Conservation (phyloP, 2,113 vertebrate species). For the Rhea pennata region DNA sequence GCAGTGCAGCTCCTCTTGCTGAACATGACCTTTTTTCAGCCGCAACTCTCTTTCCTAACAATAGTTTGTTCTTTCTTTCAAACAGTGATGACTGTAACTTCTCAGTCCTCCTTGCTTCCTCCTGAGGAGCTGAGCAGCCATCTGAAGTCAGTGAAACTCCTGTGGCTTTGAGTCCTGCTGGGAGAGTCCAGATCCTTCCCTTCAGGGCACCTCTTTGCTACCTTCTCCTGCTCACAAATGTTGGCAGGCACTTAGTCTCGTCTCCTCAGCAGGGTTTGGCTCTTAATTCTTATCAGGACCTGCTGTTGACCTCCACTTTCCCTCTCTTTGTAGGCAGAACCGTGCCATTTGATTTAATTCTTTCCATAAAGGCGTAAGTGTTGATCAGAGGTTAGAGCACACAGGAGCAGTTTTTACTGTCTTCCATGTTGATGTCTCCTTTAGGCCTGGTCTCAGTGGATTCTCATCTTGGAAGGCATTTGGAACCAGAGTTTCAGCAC, state of each 20-base stretch:
- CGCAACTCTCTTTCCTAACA: not conserved
- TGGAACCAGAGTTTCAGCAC: not conserved
- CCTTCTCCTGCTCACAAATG: not conserved
- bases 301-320: not conserved
- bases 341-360: not conserved
- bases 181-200: not conserved
- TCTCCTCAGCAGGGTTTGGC: not conserved
- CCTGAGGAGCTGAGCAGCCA: not conserved
- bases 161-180: rapidly evolving
- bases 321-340: not conserved
- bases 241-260: not conserved
- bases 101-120: not conserved
- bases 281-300: not conserved
- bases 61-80: not conserved
- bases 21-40: not conserved
- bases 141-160: not conserved
- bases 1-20: rapidly evolving
- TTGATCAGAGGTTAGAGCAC: not conserved
- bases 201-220: not conserved
- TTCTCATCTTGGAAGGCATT: not conserved
- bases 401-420: not conserved
- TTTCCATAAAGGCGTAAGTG: not conserved
- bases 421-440: not conserved
- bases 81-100: not conserved
- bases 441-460: not conserved